Evolutionary conservation across 2,888 invertebrate species (phyloP), one percentile per base, ranked within the genome.

Genomic region (Phrixothrix hirtus): DNA sequence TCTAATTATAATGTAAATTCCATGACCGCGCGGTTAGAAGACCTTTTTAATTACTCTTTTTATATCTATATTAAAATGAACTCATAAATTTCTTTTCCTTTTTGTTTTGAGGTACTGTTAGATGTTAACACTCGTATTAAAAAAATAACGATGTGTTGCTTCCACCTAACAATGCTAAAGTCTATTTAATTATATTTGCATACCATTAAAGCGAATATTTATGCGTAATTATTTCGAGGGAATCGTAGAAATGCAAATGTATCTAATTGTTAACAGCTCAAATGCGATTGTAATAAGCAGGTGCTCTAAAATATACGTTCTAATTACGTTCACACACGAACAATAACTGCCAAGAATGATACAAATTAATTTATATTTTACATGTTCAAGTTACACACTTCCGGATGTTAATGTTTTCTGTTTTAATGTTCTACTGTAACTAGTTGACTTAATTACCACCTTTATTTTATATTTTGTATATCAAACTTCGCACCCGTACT

Each of bases 151-250:
- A n/a, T n/a, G n/a, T 25, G 38, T 50, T 50, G 37, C 36, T 26
- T 11, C 44, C 29, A 34, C 31, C 35, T 39, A 48, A 55, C 54
- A 49, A 55, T 49, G 48, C 45, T 27, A 32, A 36, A 44, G 57
- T n/a, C 59, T 44, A 55, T 59, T 61, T 61, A 59, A 63, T 63
- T 62, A 59, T 60, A 61, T 64, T 64, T 64, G 61, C 64, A 64
- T 64, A 61, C 62, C 58, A 64, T 64, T 64, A 64, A 58, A 60
- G 52, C 30, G 44, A 41, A 51, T 57, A 55, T 42, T 41, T 54
- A 52, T 50, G 59, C 55, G 54, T 50, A 53, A 50, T 57, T 54
- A 58, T 58, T 12, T 12, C 26, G 10, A 21, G 53, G 49, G 61
- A 60, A 63, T 62, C 49, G 58, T 59, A 62, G 55, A 63, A 64